Base-by-base conservation (phyloP, 2,797 vertebrate species). In the Notolepis coatsorum region DNA sequence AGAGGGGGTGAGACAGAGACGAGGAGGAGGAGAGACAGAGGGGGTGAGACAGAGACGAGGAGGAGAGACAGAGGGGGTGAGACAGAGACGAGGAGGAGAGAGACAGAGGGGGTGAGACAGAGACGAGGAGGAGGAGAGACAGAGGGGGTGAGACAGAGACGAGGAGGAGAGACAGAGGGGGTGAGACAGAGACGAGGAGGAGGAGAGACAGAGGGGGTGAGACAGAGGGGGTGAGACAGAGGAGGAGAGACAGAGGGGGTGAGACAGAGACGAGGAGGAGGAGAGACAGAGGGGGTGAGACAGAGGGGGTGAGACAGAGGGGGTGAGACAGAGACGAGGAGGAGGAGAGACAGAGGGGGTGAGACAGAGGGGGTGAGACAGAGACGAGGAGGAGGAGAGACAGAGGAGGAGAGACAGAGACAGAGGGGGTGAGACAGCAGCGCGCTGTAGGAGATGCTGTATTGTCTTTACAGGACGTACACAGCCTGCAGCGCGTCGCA, bases 141-240 rank as follows among this genome's bases (percentile, higher is more conserved):
- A 38, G 45, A 72, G 55, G 28, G 48, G 37, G 54, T 59, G 9
- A 18, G 24, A 27, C 10, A 73, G n/a, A 17, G 3, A 28, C 2
- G 2, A 3, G 31, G 6, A n/a, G n/a, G n/a, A n/a, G n/a, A n/a
- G n/a, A n/a, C n/a, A n/a, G n/a, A n/a, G n/a, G n/a, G n/a, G n/a
- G n/a, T n/a, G n/a, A n/a, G n/a, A n/a, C n/a, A n/a, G n/a, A n/a
- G 86, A 27, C 20, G 59, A 18, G 18, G 17, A 38, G 18, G 25
- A 5, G 6, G 2, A 24, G 41, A 42, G 42, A 65, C 4, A 38
- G 45, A 72, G 55, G 28, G 48, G 37, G 54, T 59, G 9, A 18
- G 24, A 27, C 10, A 73, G n/a, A 17, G 3, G 2, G 2, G 31
- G 6, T 99, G 86, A 27, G 21, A 58, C 18, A 20, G 17, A 38